Percentiles rank a stretch among this genome's conserved stretches.
These are phyloP conservation scores for Dermatemys mawii DNA, from an alignment of 2,113 vertebrate genomes.

Conservation along the genomic window DNA sequence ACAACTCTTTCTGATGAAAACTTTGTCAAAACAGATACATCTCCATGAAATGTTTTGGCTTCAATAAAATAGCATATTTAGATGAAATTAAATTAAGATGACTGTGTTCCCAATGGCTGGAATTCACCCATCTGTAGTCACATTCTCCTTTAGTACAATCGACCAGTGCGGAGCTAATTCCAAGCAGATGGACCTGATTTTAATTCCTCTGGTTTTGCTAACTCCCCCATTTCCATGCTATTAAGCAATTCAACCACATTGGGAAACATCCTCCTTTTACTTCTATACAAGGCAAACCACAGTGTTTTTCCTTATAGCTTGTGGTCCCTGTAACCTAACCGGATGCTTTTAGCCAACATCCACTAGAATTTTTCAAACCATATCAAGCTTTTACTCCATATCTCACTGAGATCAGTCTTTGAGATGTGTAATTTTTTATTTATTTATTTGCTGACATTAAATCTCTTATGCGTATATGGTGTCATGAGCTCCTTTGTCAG, in stretches of 20 bases:
- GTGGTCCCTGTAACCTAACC: not conserved
- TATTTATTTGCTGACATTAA: not conserved
- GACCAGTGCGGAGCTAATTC: slow-evolving; percentile 24
- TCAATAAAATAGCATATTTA: not conserved
- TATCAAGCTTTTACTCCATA: slow-evolving; percentile 34
- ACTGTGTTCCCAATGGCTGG: not conserved
- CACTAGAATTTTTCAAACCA: not conserved
- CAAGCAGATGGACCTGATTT: slow-evolving; percentile 63
- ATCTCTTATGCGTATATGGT: not conserved
- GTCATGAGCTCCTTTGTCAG: not conserved
- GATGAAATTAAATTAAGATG: not conserved
- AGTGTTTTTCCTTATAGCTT: not conserved
- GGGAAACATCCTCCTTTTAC: slow-evolving; percentile 40
- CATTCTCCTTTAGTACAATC: not conserved
- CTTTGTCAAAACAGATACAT: not conserved
- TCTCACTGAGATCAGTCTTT: slow-evolving; percentile 23
- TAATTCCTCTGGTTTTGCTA: slow-evolving; percentile 8
- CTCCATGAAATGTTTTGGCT: not conserved
- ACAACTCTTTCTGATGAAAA: not conserved
- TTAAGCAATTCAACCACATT: slow-evolving; percentile 24
- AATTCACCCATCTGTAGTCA: not conserved
- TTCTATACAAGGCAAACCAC: slow-evolving; percentile 70
- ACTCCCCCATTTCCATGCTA: slow-evolving; percentile 36
- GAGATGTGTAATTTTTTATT: not conserved
- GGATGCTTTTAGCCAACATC: not conserved